Evolutionary conservation across 2,113 vertebrate species (phyloP), one percentile per base, ranked within the genome.

Genomic region (Saiga tatarica): DNA sequence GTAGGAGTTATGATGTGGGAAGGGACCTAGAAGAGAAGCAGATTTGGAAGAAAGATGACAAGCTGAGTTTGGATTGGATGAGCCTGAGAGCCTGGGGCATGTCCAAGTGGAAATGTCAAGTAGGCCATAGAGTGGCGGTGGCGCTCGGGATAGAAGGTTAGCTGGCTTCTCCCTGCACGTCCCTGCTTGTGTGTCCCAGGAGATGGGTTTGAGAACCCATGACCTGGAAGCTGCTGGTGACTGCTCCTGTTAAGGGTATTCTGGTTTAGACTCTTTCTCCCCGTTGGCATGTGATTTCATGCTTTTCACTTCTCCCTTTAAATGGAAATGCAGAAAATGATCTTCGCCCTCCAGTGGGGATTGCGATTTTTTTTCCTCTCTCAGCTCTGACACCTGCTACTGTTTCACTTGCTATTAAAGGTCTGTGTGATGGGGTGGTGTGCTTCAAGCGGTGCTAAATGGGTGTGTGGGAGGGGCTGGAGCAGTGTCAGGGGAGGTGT

Each of bases 311-410:
- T 97, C 78, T 98, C 93, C 52, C 87, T 98, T 93, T 96, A 94
- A 98, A 94, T 94, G 87, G 67, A 97, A 98, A 97, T 93, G 62
- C 91, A 97, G 82, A 95, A 97, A 97, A 97, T 97, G 91, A 97
- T 98, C 78, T 96, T 97, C 7, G 0, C 52, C 74, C 74, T 97
- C 97, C 78, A 33, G 59, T 84, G 94, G 67, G 92, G 85, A 89
- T 64, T 88, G 81, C 79, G 71, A 64, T 30, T 84, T 84, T 95
- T 94, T 55, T 39, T 26, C 67, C 64, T 91, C 87, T 71, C 91
- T 96, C 52, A 57, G 85, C 86, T 95, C 86, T 97, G 94, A 94
- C 86, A 96, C 98, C 78, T 96, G 96, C 91, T 97, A 89, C 94
- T 67, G 67, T 93, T 96, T 96, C 30, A 33, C 50, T 89, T 15